A percentile compares a stretch with the other conserved stretches of the same genome.
These are phyloP conservation scores for Talpa occidentalis DNA, from an alignment of 2,113 vertebrate genomes.

Conservation along the genomic window DNA sequence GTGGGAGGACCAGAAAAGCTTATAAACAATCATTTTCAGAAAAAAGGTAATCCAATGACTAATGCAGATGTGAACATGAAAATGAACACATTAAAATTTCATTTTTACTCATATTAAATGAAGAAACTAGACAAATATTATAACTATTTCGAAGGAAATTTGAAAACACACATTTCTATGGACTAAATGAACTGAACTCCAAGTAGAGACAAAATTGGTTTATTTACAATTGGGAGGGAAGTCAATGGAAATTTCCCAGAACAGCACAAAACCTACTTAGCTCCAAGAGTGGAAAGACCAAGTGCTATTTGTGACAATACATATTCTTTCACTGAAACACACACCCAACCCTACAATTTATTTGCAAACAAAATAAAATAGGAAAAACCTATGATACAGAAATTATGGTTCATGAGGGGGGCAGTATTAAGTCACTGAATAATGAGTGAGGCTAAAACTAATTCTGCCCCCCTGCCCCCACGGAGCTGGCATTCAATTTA, in stretches of 20 bases:
- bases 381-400: background rate
- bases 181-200: background rate
- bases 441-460: background rate
- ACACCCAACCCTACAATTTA: background rate
- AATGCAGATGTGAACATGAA: background rate
- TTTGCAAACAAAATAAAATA: conserved; percentile 16
- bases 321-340: background rate
- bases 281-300: background rate
- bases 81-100: background rate
- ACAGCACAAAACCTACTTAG: conserved; percentile 8
- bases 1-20: background rate
- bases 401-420: conserved; percentile 4
- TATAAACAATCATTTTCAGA: background rate
- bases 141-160: background rate
- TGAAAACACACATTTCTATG: background rate
- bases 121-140: background rate
- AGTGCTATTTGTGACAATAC: background rate
- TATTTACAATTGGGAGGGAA: background rate
- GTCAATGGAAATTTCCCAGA: background rate
- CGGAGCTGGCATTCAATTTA: conserved; percentile 27
- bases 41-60: background rate
- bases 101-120: conserved; percentile 4
- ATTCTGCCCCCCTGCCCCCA: background rate
- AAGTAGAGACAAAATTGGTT: background rate
- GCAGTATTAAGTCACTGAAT: background rate